Conservation (phyloP, 2,797 vertebrate species). For the Antrozous pallidus region DNA sequence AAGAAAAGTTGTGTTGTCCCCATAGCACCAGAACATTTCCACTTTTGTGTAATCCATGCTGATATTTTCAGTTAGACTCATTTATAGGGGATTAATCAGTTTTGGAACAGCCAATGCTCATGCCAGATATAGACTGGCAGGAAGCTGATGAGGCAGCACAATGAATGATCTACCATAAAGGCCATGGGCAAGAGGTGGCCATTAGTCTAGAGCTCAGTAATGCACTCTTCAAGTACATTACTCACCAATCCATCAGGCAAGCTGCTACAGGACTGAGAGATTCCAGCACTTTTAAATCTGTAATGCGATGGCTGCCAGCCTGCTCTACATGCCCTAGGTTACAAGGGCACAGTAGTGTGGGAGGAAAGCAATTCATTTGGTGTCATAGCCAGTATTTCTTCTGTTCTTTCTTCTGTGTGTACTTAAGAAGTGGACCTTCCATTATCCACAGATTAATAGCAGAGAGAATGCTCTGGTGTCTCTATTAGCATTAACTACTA, state of each 20-base stretch:
- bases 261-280: conserved; percentile 90
- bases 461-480: conserved; percentile 77
- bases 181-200: conserved; percentile 93
- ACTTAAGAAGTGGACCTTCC: conserved; percentile 82
- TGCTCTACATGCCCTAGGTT: conserved; percentile 91
- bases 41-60: background rate
- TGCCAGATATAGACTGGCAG: conserved; percentile 84
- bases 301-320: conserved; percentile 90
- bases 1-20: background rate
- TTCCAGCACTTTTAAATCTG: conserved; percentile 94
- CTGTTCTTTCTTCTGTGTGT: conserved; percentile 84
- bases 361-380: conserved; percentile 92
- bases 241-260: conserved; percentile 98
- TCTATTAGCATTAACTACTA: conserved; percentile 77
- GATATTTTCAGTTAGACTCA: background rate
- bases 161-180: conserved; percentile 94
- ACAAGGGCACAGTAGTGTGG: conserved; percentile 87
- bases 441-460: conserved; percentile 84
- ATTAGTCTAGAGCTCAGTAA: conserved; percentile 94
- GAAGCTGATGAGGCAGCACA: conserved; percentile 88
- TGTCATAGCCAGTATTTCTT: conserved; percentile 95
- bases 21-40: background rate
- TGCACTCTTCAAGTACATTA: conserved; percentile 96
- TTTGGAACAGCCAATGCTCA: conserved; percentile 67
- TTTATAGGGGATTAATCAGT: conserved; percentile 69